Conservation (phyloP, 2,797 vertebrate genomes). For the Anolis apletophallus region DNA sequence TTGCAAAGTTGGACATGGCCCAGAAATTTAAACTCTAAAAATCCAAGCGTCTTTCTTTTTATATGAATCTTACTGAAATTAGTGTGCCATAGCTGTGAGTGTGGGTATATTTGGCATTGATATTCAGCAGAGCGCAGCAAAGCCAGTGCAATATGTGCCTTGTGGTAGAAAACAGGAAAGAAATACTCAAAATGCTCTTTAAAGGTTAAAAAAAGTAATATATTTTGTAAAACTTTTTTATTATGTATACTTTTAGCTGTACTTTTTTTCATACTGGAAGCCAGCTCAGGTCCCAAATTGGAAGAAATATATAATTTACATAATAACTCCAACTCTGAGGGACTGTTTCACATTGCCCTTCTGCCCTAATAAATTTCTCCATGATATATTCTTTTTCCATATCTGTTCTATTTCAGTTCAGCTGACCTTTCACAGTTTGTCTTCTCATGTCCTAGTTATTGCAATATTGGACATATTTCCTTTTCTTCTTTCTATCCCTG, state of each 20-base stretch:
- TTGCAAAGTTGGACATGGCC: not conserved
- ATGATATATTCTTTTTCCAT: not conserved
- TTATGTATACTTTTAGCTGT: too few species aligned
- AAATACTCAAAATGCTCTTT: too few species aligned
- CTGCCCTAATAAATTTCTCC: too few species aligned
- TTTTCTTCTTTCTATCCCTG: not conserved
- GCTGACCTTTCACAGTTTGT: not conserved
- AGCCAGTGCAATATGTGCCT: too few species aligned
- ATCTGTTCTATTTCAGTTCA: not conserved
- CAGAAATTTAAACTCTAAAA: not conserved
- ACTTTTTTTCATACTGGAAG: too few species aligned
- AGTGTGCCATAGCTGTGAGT: not conserved
- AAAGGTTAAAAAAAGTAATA: too few species aligned
- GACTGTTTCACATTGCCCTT: not conserved
- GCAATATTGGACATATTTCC: not conserved
- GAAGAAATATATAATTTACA: too few species aligned
- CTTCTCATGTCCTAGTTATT: not conserved
- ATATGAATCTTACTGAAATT: not conserved
- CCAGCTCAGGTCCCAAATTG: too few species aligned
- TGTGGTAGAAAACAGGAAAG: too few species aligned
- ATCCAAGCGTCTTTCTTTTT: not conserved
- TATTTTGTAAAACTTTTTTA: too few species aligned
- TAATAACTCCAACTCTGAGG: not conserved
- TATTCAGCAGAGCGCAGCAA: too few species aligned
- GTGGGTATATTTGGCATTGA: too few species aligned